Percentiles rank a stretch among this genome's conserved stretches.
phyloP scores from a whole-genome alignment of 2,888 invertebrate species.

The Polydrusus cervinus region DNA sequence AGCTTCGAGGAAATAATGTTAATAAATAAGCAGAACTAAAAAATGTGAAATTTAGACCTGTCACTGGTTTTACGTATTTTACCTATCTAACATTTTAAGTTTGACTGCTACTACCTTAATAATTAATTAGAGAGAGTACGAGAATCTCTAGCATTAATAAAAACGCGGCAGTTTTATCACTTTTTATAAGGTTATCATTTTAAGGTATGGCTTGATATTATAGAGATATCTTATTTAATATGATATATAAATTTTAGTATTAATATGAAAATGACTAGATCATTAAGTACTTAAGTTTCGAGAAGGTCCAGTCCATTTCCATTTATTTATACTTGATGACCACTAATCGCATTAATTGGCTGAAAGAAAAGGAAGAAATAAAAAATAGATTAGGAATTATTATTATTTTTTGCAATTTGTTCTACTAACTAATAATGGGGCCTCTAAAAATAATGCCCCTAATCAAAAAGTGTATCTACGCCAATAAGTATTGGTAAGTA shows the following conservation, averaged over 20 bases:
- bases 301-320: neutral
- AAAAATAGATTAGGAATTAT: conserved; percentile 15
- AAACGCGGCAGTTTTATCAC: neutral
- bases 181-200: neutral
- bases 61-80: neutral
- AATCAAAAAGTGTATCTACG: neutral
- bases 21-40: too few species aligned
- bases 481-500: neutral
- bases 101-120: neutral
- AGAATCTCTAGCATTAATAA: neutral
- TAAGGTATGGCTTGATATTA: neutral
- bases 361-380: conserved; percentile 57
- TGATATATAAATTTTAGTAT: too few species aligned
- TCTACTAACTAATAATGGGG: too few species aligned
- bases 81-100: neutral
- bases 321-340: conserved; percentile 60
- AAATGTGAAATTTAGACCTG: neutral
- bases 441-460: too few species aligned
- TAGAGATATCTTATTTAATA: neutral
- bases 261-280: too few species aligned
- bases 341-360: conserved; percentile 63
- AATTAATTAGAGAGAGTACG: neutral
- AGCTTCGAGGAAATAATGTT: too few species aligned
- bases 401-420: too few species aligned
- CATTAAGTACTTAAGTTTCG: too few species aligned